Conservation (phyloP, 1,140 invertebrate species). For the Eufriesea mexicana region DNA sequence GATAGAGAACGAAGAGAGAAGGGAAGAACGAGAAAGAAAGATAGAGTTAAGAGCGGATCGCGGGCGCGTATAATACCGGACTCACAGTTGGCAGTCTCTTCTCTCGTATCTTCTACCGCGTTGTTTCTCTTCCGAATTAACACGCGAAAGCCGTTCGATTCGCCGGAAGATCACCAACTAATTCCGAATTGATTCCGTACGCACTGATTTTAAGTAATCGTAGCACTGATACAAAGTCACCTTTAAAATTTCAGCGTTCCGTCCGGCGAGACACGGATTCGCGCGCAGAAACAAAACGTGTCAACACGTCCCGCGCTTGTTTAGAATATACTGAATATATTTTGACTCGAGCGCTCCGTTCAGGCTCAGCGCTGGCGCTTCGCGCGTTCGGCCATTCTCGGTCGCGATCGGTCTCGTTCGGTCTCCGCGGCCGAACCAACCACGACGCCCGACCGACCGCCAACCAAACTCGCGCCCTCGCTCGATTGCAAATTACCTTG, state of each 20-base stretch:
- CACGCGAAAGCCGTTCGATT: conserved; percentile 1
- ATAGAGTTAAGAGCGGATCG: conserved; percentile 10
- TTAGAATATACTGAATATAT: conserved; percentile 79
- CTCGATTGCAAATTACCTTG: conserved; percentile 52
- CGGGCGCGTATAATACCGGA: conserved; percentile 36
- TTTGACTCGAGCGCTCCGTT: conserved; percentile 71
- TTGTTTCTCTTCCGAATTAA: conserved; percentile 32
- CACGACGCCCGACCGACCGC: conserved; percentile 37
- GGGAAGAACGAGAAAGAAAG: conserved; percentile 2
- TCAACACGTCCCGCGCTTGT: conserved; percentile 75
- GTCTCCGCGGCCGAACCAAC: conserved; percentile 39
- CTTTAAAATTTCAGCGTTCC: conserved; percentile 38
- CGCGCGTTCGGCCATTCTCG: conserved; percentile 61
- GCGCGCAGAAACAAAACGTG: conserved; percentile 64
- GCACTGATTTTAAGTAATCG: conserved; percentile 18
- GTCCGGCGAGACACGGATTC: conserved; percentile 53
- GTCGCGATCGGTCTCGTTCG: conserved; percentile 56
- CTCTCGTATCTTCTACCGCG: conserved; percentile 39
- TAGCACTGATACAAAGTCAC: conserved; percentile 37
- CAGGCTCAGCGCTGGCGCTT: conserved; percentile 67
- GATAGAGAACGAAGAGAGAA: conserved; percentile 22
- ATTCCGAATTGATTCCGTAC: background rate
- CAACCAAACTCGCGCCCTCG: conserved; percentile 48
- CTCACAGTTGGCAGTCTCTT: conserved; percentile 36
- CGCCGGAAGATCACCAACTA: background rate